Base-by-base conservation (phyloP, 1,140 invertebrate genomes). In the Helicoverpa armigera region DNA sequence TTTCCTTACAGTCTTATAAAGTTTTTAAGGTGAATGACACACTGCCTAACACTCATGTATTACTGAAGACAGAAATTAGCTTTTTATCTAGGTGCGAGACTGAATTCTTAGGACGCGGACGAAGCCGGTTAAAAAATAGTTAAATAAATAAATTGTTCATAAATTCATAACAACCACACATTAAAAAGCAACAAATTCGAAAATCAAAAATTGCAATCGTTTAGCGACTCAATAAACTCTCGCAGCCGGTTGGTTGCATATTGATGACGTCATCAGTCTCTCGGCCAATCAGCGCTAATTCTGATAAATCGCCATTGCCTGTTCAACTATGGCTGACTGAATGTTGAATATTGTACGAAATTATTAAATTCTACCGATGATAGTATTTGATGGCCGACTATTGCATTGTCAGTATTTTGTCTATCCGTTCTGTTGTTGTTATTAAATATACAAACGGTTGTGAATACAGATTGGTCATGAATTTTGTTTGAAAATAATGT, bases 231-330 rank as follows among this genome's bases (percentile, higher is more conserved):
- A 77, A 77, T 77, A 79, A 79, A 79, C 65, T 69, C 54, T 43
- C 65, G 51, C 54, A 60, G 67, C 50, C 74, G 81, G 82, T 82
- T 86, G 80, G 84, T 83, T 86, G 82, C 85, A 89, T 88, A 89
- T 89, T 88, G 88, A 89, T 88, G 86, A 88, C 86, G 86, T 89
- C 88, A 89, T 88, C 88, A 85, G 83, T 85, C 84, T 83, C 80
- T 80, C 75, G 60, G 81, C 83, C 86, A 87, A 87, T 87, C 83
- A 85, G 78, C 84, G 78, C 84, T 88, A 89, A 89, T 88, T 85
- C 86, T 87, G 88, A 89, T 86, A 87, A 88, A 88, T 89, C 80
- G 85, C 72, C 78, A 60, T 74, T 74, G 69, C 65, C 79, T 75
- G 80, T 80, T 74, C 78, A 16, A 63, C 83, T 74, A 80, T 73